A percentile compares a stretch with the other conserved stretches of the same genome.
phyloP scores from a whole-genome alignment of 1,140 invertebrate species.

The Macrocentrus cingulum region DNA sequence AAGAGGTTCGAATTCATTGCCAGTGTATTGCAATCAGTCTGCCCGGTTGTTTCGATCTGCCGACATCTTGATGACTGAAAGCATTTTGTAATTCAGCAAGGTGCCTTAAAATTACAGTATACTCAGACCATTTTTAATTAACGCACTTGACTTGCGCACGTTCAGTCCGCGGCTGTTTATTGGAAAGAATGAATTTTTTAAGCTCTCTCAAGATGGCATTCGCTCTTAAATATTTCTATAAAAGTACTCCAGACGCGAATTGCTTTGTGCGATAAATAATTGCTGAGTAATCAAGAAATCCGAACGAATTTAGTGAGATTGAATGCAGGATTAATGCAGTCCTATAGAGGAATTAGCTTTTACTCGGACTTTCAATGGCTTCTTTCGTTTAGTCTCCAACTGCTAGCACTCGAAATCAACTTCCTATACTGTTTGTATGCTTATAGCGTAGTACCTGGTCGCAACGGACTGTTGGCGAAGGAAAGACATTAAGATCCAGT shows the following conservation, averaged over 20 bases:
- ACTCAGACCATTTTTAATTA: conserved; percentile 14
- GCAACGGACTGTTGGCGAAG: neutral
- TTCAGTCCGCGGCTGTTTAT: neutral
- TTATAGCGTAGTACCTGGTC: neutral
- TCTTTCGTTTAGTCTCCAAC: neutral
- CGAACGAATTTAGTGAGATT: neutral
- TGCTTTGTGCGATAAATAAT: too few species aligned
- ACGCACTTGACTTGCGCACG: neutral
- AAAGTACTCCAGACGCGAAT: too few species aligned
- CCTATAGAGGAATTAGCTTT: neutral
- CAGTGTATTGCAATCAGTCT: conserved; percentile 32
- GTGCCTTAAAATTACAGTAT: too few species aligned
- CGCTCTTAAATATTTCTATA: too few species aligned
- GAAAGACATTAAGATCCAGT: neutral
- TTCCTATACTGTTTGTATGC: neutral
- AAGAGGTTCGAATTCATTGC: too few species aligned
- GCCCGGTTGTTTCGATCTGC: conserved; percentile 30
- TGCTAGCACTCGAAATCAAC: neutral
- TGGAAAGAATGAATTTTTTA: too few species aligned
- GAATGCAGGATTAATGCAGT: neutral
- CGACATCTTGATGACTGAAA: conserved; percentile 17
- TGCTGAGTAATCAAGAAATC: neutral
- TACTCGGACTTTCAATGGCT: neutral
- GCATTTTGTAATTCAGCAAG: conserved; percentile 17
- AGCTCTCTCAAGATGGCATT: too few species aligned